Conservation (phyloP, 2,113 vertebrate genomes). For the Alosa alosa region DNA sequence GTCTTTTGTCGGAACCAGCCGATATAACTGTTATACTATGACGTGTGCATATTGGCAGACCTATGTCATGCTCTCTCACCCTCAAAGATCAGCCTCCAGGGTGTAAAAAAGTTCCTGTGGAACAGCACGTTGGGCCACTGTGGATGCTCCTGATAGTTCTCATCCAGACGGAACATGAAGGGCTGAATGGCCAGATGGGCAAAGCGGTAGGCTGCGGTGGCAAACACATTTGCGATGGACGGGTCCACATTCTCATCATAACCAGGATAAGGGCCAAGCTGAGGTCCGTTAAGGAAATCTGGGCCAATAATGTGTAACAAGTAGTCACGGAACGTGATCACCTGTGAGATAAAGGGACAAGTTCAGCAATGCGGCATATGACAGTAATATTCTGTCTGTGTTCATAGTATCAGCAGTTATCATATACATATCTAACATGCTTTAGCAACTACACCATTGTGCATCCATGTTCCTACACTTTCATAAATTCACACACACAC, state of each 20-base stretch:
- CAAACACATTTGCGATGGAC: slow-evolving; percentile 80
- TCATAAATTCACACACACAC: background rate
- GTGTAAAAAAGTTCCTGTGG: slow-evolving; percentile 75
- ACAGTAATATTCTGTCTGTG: too few species aligned
- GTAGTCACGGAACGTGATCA: slow-evolving; percentile 84
- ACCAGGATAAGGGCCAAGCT: slow-evolving; percentile 65
- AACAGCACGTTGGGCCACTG: slow-evolving; percentile 69
- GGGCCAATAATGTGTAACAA: slow-evolving; percentile 74
- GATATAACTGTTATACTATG: background rate
- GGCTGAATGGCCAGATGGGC: slow-evolving; percentile 83
- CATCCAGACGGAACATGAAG: slow-evolving; percentile 68
- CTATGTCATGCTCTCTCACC: slow-evolving; percentile 63
- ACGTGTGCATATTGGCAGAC: background rate
- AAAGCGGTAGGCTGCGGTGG: slow-evolving; percentile 83
- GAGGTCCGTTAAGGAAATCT: background rate
- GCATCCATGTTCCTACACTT: background rate
- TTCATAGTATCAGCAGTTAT: too few species aligned
- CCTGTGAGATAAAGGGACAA: slow-evolving; percentile 56
- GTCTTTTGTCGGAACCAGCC: background rate
- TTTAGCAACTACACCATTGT: background rate
- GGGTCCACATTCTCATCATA: slow-evolving; percentile 79
- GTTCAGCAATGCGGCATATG: background rate
- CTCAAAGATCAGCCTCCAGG: slow-evolving; percentile 82
- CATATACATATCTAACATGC: background rate
- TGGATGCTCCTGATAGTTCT: slow-evolving; percentile 60